Evolutionary conservation across 2,113 vertebrate species (phyloP), one percentile per base, ranked within the genome.

Genomic region (Bombycilla garrulus): DNA sequence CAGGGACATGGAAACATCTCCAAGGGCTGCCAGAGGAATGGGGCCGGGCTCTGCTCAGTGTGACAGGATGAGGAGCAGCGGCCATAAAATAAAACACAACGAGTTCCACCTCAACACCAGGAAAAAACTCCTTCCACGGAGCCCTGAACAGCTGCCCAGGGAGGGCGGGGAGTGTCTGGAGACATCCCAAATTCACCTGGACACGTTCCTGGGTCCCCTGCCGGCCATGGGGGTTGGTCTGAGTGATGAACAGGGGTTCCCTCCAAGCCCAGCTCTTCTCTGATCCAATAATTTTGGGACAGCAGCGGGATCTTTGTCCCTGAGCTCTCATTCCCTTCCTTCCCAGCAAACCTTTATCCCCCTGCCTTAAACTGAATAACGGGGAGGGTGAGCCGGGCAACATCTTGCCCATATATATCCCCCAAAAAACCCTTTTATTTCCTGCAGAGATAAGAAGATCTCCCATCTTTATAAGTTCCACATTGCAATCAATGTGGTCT

Each of bases 391-490:
- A 81, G 21, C 71, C 48, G 48, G 40, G 56, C 72, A 66, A 66
- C 91, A 66, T 53, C 92, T 80, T 81, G 50, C 94, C 90, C 67
- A 48, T 92, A 83, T 92, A 95, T 78, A 88, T 42, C 26, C 36
- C 74, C 91, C 4, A 48, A 61, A 96, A 86, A 56, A 1, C 0
- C 90, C 21, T 64, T 96, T 96, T 90, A 90, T 94, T 97, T 95
- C 95, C 96, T 95, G 92, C 88, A 92, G 88, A 96, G 94, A 97
- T 96, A 97, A 95, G 92, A 81, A 19, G 66, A 97, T 93, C 95
- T 94, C 76, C 91, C 91, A 56, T 92, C 82, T 94, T 96, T 92
- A 93, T 88, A 48, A 90, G 76, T 94, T 90, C 95, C 96, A 97
- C 88, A 86, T 95, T 95, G 95, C 50, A 66, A 86, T 66, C 95